phyloP scores from a whole-genome alignment of 2,113 vertebrate species.

The Pyxicephalus adspersus region DNA sequence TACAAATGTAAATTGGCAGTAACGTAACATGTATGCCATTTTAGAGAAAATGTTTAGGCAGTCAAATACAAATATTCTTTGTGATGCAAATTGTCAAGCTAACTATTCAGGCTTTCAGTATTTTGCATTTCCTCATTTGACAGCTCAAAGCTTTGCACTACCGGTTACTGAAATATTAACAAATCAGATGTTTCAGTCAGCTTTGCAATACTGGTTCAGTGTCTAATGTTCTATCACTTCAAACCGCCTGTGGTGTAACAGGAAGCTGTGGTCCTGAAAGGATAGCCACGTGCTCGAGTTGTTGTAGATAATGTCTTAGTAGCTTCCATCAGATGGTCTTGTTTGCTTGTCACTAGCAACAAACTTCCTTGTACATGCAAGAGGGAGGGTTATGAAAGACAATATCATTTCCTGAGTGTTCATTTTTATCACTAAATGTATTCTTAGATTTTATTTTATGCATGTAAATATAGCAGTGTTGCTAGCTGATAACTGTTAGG shows the following conservation, averaged over 20 bases:
- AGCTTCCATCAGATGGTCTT: not conserved
- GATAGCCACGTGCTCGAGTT: constrained; percentile 12
- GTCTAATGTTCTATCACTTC: constrained; percentile 31
- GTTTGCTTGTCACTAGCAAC: not conserved
- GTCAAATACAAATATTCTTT: not conserved
- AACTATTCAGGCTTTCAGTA: not conserved
- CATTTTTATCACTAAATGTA: no score
- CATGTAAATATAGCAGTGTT: no score
- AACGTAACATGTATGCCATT: no score
- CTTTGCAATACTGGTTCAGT: constrained; percentile 26
- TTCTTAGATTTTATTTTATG: no score
- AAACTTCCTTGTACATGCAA: not conserved
- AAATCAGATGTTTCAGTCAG: constrained; percentile 50
- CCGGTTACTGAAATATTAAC: constrained; percentile 35
- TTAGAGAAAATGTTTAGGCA: not conserved
- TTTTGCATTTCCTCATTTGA: constrained; percentile 28
- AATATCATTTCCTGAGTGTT: not conserved
- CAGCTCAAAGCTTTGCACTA: not conserved
- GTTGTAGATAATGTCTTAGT: constrained; percentile 25
- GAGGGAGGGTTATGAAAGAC: not conserved
- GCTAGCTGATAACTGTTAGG: no score
- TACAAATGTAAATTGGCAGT: no score
- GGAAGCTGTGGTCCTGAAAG: constrained; percentile 44
- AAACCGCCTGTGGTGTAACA: constrained; percentile 44
- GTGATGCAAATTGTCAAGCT: constrained; percentile 1